Conservation (phyloP, 2,888 invertebrate genomes). For the Allolobophora icterica region DNA sequence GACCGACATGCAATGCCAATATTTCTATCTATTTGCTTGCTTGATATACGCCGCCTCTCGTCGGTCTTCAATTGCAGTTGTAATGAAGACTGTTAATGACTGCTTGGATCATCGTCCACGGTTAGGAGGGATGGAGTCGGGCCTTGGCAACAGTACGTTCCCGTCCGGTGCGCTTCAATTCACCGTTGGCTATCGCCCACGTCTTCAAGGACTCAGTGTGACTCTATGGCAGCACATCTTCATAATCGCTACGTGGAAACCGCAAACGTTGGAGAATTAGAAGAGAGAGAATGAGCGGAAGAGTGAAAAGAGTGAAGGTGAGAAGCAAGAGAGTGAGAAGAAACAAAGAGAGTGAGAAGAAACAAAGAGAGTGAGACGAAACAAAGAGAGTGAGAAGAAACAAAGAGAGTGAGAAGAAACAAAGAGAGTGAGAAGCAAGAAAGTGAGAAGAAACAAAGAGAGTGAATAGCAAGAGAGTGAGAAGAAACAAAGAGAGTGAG, state of each 20-base stretch:
- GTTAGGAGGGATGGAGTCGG: background rate
- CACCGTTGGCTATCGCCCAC: background rate
- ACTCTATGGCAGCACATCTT: background rate
- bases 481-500: too few relatives aligned
- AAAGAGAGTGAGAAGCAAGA: background rate
- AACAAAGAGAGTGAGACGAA: too few relatives aligned
- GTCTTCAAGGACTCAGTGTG: background rate
- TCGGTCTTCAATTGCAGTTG: background rate
- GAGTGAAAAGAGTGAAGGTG: background rate
- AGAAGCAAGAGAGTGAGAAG: background rate
- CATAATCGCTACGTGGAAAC: background rate
- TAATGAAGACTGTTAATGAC: background rate
- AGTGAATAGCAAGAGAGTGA: background rate
- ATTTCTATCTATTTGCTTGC: too few relatives aligned
- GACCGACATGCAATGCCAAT: background rate
- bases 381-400: background rate
- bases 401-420: background rate
- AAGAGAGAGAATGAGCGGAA: background rate
- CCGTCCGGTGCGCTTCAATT: background rate
- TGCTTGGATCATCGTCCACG: background rate
- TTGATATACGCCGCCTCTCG: background rate
- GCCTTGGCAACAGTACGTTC: background rate
- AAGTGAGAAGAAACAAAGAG: background rate
- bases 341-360: too few relatives aligned
- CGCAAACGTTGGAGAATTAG: background rate